phyloP scores from a whole-genome alignment of 2,888 invertebrate species.

The Macrosiphum euphorbiae region DNA sequence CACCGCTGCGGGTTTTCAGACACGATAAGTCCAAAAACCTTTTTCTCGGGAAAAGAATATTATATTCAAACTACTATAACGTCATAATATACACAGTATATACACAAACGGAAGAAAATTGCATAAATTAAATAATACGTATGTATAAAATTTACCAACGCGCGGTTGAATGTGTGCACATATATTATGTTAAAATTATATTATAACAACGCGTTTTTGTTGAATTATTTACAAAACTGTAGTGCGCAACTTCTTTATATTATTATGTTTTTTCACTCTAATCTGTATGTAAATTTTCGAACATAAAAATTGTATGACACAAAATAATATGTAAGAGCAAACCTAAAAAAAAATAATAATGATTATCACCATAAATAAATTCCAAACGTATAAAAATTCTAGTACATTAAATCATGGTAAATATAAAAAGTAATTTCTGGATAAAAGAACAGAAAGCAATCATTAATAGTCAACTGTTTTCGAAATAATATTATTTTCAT shows the following conservation, averaged over 20 bases:
- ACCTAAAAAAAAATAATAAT: not conserved
- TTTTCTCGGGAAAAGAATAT: not conserved
- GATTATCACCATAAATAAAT: not conserved
- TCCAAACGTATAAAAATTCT: not conserved
- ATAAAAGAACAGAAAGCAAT: not conserved
- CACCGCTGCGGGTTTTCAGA: not conserved
- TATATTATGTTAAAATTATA: slow-evolving; percentile 23
- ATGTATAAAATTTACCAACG: not conserved
- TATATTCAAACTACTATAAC: not conserved
- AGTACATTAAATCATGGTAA: not conserved
- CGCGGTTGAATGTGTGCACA: slow-evolving; percentile 16
- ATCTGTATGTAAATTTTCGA: slow-evolving; percentile 18
- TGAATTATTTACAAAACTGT: slow-evolving; percentile 31
- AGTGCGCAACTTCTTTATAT: not conserved
- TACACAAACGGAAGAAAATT: slow-evolving; percentile 18
- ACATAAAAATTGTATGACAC: slow-evolving; percentile 10
- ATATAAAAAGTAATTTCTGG: not conserved
- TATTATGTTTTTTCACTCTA: not conserved
- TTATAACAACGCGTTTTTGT: slow-evolving; percentile 14
- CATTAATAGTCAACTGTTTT: not conserved
- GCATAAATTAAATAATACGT: slow-evolving; percentile 28
- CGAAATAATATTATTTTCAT: not conserved
- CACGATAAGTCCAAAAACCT: slow-evolving; percentile 27
- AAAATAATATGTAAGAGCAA: not conserved
- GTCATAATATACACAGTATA: not conserved